Base-by-base conservation (phyloP, 1,140 invertebrate genomes). In the Caerostris darwini region DNA sequence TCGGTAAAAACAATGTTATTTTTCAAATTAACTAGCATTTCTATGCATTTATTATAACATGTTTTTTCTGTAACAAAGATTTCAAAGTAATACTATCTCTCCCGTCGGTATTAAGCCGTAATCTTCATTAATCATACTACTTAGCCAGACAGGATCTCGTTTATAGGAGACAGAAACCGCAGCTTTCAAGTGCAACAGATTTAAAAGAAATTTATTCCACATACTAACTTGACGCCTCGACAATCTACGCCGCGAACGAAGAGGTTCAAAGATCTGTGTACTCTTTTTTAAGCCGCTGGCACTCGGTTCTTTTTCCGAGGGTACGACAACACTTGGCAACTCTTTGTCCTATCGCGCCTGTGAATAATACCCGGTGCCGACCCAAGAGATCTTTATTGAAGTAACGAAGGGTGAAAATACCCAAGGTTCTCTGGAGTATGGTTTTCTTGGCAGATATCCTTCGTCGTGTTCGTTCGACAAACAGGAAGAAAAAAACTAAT, bases 331-430 rank as follows among this genome's bases (percentile, higher is more conserved):
- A 17, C 85, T 87, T 87, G 85, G 85, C 85, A 61, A 50, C 59
- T 57, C 53, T 64, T 14, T 83, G 82, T 83, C 12, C 58, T 34
- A 61, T 4, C 14, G 2, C 14, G 12, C 2, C 12, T 14, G 57
- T 61, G 85, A 87, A 87, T 87, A 61, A 87, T 67, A 58, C 56
- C 4, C 82, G 14, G 69, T 77, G 69, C 10, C 34, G 34, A 4
- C 34, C 69, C 50, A 34, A 34, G 56, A 17, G 82, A 83, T 83
- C 34, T 14, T 61, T 17, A 61, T 34, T 12, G 8, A 19, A 61
- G 19, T 19, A 87, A 87, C 85, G 85, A 87, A 87, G 85, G 85
- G 59, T 87, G 85, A 87, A 87, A 87, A 87, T 87, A 87, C 85
- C 64, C 85, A 87, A 87, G 85, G 85, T 87, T 87, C 71, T 34